Evolutionary conservation across 2,113 vertebrate genomes (phyloP).

Genomic region (Cynocephalus volans): DNA sequence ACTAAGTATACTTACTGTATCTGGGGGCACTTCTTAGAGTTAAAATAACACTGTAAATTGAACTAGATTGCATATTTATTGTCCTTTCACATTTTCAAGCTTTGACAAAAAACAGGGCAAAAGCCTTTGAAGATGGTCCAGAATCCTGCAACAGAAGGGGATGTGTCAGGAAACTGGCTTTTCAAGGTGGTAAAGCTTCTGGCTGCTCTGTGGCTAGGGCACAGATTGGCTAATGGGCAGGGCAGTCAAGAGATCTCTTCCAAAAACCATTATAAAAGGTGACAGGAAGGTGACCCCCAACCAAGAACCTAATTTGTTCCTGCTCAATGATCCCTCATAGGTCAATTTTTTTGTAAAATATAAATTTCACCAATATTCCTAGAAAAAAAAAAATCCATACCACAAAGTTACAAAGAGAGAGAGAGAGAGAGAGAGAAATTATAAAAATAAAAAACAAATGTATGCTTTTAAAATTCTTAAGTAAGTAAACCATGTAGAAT

Average conservation of each 20-base stretch:
- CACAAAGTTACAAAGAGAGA: background rate
- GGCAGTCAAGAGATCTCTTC: background rate
- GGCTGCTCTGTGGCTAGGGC: background rate
- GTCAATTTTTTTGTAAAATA: background rate
- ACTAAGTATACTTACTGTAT: background rate
- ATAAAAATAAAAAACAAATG: background rate
- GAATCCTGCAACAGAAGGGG: background rate
- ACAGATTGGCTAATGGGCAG: background rate
- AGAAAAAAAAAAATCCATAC: background rate
- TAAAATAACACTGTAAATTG: slow-evolving; percentile 31
- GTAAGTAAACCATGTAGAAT: background rate
- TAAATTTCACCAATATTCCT: background rate
- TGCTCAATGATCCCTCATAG: background rate
- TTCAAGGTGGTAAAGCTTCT: background rate
- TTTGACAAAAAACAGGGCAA: slow-evolving; percentile 38
- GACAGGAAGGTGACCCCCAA: background rate
- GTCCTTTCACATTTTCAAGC: slow-evolving; percentile 36
- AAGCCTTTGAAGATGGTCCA: slow-evolving; percentile 25
- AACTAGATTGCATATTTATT: slow-evolving; percentile 20
- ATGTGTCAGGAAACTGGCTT: background rate
- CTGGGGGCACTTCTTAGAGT: background rate
- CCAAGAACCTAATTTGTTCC: background rate
- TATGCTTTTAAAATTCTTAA: background rate
- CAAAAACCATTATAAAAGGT: background rate
- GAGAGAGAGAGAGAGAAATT: background rate